Evolutionary conservation across 2,113 vertebrate genomes (phyloP).

Genomic region (Gobius niger): DNA sequence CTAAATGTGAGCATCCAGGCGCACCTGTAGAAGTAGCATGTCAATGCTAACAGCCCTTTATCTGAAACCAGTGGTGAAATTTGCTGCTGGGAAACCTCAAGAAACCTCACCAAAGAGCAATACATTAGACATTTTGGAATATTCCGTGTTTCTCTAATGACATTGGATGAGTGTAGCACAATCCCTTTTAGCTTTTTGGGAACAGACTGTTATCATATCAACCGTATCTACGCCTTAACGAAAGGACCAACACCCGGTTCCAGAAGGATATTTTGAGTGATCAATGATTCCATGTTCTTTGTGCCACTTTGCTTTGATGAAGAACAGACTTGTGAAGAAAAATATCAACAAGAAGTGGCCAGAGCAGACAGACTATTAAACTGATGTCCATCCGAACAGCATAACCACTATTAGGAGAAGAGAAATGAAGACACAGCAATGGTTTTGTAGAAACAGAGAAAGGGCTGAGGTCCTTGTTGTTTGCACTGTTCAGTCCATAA

Average conservation of each 20-base stretch:
- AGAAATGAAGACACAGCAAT: conserved; percentile 58
- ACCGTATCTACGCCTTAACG: conserved; percentile 38
- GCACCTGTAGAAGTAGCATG: conserved; percentile 34
- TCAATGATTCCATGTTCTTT: conserved; percentile 13
- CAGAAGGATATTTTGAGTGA: conserved; percentile 21
- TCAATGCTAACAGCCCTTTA: conserved; percentile 46
- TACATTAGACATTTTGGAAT: conserved; percentile 34
- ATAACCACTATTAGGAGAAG: conserved; percentile 67
- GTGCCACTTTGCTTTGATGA: conserved; percentile 24
- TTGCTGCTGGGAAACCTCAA: conserved; percentile 51
- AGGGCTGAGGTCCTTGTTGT: conserved; percentile 45
- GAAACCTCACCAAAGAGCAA: conserved; percentile 70
- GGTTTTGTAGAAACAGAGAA: conserved; percentile 56
- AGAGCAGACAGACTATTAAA: conserved; percentile 23
- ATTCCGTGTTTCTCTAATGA: conserved; percentile 42
- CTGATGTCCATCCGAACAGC: conserved; percentile 48
- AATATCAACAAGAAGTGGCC: conserved; percentile 17
- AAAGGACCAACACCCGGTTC: conserved; percentile 39
- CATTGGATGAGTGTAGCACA: conserved; percentile 27
- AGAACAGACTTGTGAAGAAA: conserved; percentile 29
- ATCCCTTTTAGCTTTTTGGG: conserved; percentile 6
- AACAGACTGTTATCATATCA: conserved; percentile 49
- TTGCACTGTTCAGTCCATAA: conserved; percentile 79
- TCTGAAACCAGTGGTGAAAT: conserved; percentile 44
- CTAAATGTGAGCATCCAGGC: conserved; percentile 28